Percentiles rank a stretch among this genome's conserved stretches.
Evolutionary conservation across 2,113 vertebrate genomes (phyloP).

Genomic region (Gasterosteus aculeatus): DNA sequence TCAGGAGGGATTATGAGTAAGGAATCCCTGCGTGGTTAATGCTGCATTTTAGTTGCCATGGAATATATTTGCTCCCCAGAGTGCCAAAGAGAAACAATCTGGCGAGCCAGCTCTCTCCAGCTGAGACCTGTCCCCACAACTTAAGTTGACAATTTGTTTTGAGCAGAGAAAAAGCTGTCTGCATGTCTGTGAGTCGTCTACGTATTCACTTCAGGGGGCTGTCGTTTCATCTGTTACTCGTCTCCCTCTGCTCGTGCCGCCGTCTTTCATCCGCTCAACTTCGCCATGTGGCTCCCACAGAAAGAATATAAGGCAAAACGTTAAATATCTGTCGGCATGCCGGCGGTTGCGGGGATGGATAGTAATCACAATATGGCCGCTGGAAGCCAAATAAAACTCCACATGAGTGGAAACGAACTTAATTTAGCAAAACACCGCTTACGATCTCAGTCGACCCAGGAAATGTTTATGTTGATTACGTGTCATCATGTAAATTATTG

Average conservation of each 20-base stretch:
- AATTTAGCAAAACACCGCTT: not conserved
- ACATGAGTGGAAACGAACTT: not conserved
- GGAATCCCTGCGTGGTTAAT: conserved; percentile 25
- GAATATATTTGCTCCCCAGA: conserved; percentile 20
- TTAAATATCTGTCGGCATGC: not conserved
- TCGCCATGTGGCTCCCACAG: conserved; percentile 4
- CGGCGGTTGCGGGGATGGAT: not conserved
- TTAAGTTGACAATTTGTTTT: conserved; percentile 38
- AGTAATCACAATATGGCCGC: not conserved
- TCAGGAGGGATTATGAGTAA: conserved; percentile 43
- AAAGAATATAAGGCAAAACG: not conserved
- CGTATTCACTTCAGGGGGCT: conserved; percentile 11
- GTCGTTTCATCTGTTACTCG: conserved; percentile 22
- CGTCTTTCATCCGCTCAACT: conserved; percentile 37
- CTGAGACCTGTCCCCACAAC: conserved; percentile 41
- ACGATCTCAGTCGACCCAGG: not conserved
- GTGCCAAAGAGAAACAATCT: conserved; percentile 16
- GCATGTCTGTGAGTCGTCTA: not conserved
- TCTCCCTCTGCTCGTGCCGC: not conserved
- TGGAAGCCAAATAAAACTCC: not conserved
- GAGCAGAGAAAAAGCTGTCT: conserved; percentile 11
- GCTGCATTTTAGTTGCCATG: conserved; percentile 14
- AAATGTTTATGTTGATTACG: not conserved
- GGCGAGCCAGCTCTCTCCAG: conserved; percentile 34
- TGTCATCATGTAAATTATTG: not conserved